Conservation (phyloP, 2,888 invertebrate genomes). For the Lobophora halterata region DNA sequence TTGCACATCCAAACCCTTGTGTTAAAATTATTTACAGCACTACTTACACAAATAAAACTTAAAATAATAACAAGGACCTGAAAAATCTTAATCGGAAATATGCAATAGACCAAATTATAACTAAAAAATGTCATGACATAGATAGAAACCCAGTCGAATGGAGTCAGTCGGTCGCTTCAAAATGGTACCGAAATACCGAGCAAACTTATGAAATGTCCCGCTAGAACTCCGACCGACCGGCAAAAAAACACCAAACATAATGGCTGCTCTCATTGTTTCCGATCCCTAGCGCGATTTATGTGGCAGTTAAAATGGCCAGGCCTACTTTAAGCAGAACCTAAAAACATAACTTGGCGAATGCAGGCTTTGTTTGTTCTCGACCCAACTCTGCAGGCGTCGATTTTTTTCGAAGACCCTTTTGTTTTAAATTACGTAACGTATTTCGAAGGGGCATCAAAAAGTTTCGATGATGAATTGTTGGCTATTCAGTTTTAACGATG, state of each 20-base stretch:
- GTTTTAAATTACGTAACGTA: conserved; percentile 74
- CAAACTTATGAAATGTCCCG: conserved; percentile 55
- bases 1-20: no score
- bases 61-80: no score
- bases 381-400: conserved; percentile 58
- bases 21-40: no score
- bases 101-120: neutral
- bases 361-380: conserved; percentile 66
- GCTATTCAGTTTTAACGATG: conserved; percentile 45
- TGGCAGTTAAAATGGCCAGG: conserved; percentile 62
- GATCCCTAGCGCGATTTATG: conserved; percentile 70
- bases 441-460: conserved; percentile 56
- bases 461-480: conserved; percentile 55
- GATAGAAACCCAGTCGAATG: conserved; percentile 37
- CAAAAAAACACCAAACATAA: conserved; percentile 52
- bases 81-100: no score
- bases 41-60: no score
- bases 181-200: conserved; percentile 45
- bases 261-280: conserved; percentile 67
- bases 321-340: conserved; percentile 55
- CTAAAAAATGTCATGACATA: conserved; percentile 29
- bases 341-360: conserved; percentile 62
- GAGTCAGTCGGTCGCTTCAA: conserved; percentile 42
- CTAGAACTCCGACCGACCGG: conserved; percentile 48
- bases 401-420: conserved; percentile 65